Conservation (phyloP, 2,797 vertebrate genomes). For the Arctocebus calabarensis region DNA sequence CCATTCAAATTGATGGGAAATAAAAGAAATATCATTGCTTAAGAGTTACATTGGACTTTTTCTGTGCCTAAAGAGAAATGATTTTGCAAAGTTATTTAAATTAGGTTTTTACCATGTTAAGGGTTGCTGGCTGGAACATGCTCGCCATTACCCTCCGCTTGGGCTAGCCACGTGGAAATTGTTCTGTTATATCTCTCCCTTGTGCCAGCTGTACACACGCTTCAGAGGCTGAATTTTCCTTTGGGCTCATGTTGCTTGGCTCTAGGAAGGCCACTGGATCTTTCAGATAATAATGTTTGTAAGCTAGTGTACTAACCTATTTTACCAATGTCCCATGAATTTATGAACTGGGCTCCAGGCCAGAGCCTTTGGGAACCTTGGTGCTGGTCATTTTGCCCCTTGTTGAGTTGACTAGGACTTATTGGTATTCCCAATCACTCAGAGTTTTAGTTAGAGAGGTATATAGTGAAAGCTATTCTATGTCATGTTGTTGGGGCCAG, state of each 20-base stretch:
- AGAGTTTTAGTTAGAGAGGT: constrained; percentile 1
- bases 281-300: constrained; percentile 41
- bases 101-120: neutral
- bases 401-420: constrained; percentile 22
- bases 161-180: constrained; percentile 37
- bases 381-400: neutral
- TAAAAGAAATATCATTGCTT: neutral
- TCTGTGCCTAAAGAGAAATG: neutral
- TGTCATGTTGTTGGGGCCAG: neutral
- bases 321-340: neutral
- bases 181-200: constrained; percentile 4
- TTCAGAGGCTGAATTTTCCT: constrained; percentile 47
- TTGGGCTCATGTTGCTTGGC: constrained; percentile 65
- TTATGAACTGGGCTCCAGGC: neutral
- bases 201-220: neutral
- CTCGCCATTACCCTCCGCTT: neutral
- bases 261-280: constrained; percentile 37
- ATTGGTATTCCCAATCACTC: neutral
- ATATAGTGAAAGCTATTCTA: neutral
- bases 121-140: neutral
- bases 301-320: constrained; percentile 1
- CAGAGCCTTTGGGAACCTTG: neutral
- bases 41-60: neutral
- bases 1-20: neutral
- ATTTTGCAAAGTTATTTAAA: constrained; percentile 27